These are phyloP conservation scores for Tenualosa ilisha DNA, from an alignment of 2,797 vertebrate genomes.

Conservation along the genomic window DNA sequence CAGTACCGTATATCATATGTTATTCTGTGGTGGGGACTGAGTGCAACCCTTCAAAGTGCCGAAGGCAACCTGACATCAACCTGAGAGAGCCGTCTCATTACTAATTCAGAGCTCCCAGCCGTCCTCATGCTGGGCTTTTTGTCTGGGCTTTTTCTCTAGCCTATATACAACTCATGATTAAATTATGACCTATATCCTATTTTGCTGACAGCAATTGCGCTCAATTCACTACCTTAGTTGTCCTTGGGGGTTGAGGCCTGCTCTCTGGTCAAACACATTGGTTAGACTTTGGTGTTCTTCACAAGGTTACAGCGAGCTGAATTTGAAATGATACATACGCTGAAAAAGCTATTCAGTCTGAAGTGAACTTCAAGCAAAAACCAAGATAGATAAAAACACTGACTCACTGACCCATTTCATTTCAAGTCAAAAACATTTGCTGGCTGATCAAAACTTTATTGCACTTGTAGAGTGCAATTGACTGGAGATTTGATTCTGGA, in stretches of 20 bases:
- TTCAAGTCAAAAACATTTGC: too few species aligned
- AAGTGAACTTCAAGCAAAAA: too few species aligned
- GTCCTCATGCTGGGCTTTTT: background rate
- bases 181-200: conserved; percentile 19
- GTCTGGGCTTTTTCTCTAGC: background rate
- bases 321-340: background rate
- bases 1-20: background rate
- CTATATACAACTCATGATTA: conserved; percentile 6
- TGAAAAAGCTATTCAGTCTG: background rate
- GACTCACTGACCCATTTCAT: background rate
- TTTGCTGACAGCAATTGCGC: conserved; percentile 3
- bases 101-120: background rate
- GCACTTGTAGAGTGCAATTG: too few species aligned
- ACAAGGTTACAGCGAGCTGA: background rate
- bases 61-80: conserved; percentile 7
- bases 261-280: conserved; percentile 1
- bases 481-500: too few species aligned
- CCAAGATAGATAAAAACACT: background rate
- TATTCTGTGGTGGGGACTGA: background rate
- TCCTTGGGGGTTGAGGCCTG: background rate
- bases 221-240: background rate
- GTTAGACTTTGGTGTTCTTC: background rate
- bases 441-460: too few species aligned
- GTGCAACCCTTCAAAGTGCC: background rate
- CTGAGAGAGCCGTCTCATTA: background rate